A percentile compares a stretch with the other conserved stretches of the same genome.
Evolutionary conservation across 2,113 vertebrate genomes (phyloP).

Genomic region (Gymnobelideus leadbeateri): DNA sequence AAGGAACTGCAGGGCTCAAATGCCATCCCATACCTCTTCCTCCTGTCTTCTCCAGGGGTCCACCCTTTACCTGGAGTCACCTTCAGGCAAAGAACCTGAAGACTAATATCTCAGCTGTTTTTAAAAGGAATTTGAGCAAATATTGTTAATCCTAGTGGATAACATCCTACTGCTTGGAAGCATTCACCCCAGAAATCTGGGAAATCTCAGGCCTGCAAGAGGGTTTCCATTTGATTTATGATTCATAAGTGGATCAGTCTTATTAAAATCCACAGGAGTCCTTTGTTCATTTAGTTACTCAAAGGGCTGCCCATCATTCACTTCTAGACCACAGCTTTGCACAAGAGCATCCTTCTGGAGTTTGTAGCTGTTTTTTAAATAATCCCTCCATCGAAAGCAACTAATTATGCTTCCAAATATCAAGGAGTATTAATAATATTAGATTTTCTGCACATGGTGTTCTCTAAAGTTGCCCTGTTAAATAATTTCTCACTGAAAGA

Average conservation of each 20-base stretch:
- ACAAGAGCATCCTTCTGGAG: slow-evolving; percentile 60
- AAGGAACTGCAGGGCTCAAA: neutral
- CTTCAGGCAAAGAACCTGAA: neutral
- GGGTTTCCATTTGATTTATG: slow-evolving; percentile 77
- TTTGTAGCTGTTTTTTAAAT: slow-evolving; percentile 61
- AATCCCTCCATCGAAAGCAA: slow-evolving; percentile 58
- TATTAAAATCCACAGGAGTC: slow-evolving; percentile 80
- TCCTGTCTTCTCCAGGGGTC: neutral
- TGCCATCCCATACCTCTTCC: neutral
- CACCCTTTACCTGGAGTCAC: neutral
- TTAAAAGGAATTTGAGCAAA: slow-evolving; percentile 19
- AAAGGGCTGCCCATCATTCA: slow-evolving; percentile 61
- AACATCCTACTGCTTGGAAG: slow-evolving; percentile 52
- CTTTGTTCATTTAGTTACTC: slow-evolving; percentile 72
- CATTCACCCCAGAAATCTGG: slow-evolving; percentile 69
- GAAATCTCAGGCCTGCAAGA: slow-evolving; percentile 67
- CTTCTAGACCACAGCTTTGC: slow-evolving; percentile 21
- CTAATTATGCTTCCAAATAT: slow-evolving; percentile 57
- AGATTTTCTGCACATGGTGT: slow-evolving; percentile 15
- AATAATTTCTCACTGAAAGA: slow-evolving; percentile 48
- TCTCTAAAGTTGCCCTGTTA: slow-evolving; percentile 52
- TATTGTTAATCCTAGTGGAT: slow-evolving; percentile 2
- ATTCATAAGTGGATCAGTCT: slow-evolving; percentile 76
- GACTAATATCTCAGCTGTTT: neutral
- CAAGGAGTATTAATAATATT: slow-evolving; percentile 33